phyloP scores from a whole-genome alignment of 2,113 vertebrate genomes.

The Megaceryle torquata region DNA sequence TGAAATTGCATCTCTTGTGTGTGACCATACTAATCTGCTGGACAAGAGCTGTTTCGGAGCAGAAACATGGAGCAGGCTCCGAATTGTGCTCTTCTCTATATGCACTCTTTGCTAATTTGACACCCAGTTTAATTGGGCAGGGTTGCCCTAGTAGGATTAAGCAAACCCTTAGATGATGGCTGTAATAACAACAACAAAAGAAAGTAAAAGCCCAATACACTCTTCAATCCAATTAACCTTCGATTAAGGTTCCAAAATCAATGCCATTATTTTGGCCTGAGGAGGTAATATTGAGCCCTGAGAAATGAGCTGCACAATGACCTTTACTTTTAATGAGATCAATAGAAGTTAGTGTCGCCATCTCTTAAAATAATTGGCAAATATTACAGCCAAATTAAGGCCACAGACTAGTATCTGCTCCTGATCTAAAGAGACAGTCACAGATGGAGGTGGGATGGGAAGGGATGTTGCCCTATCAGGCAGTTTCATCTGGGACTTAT shows the following conservation, averaged over 20 bases:
- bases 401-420: slow-evolving; percentile 41
- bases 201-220: slow-evolving; percentile 42
- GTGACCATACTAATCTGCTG: neutral
- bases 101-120: slow-evolving; percentile 62
- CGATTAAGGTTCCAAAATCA: slow-evolving; percentile 78
- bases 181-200: slow-evolving; percentile 31
- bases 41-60: neutral
- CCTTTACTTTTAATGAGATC: slow-evolving; percentile 81
- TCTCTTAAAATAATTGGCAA: slow-evolving; percentile 79
- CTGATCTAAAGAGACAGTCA: slow-evolving; percentile 63
- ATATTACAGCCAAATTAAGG: slow-evolving; percentile 70
- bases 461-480: neutral
- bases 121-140: slow-evolving; percentile 52
- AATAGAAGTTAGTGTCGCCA: slow-evolving; percentile 73
- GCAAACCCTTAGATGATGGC: slow-evolving; percentile 38
- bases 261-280: slow-evolving; percentile 66
- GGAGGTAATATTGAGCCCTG: slow-evolving; percentile 60
- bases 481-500: slow-evolving; percentile 3
- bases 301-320: slow-evolving; percentile 56
- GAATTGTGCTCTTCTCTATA: neutral
- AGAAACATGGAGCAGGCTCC: neutral
- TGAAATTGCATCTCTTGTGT: neutral
- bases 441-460: neutral
- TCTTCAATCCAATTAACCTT: slow-evolving; percentile 81
- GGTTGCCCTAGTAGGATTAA: slow-evolving; percentile 51